Base-by-base conservation (phyloP, 2,113 vertebrate genomes). In the Oncorhynchus mykiss region DNA sequence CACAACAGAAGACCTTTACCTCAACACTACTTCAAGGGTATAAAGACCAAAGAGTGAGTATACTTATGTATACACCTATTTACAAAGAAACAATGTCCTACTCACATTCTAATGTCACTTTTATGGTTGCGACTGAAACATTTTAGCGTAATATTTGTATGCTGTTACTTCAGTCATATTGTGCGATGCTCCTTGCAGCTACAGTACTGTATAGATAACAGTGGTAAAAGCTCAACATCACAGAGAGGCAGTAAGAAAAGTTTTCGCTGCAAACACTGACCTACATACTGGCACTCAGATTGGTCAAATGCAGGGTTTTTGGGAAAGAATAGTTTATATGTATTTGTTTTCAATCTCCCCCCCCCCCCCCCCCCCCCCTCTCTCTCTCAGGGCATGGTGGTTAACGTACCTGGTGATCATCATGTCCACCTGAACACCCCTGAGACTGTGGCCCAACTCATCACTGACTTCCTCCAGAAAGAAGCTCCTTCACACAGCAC, bases 401-500 rank as follows among this genome's bases (percentile, higher is more conserved):
- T 82, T 64, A 81, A 20, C 0, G 77, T 88, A 3, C 80, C 83
- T 18, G 91, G 88, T 4, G 75, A 84, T 74, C 89, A 92, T 81
- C 90, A 90, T 62, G 29, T 91, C 70, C 91, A 92, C 70, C 76
- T 88, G 62, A 90, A 88, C 27, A 64, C 80, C 2, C 88, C 84
- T 0, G 84, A 85, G 71, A 31, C 22, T 0, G 78, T 92, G 3
- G 88, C 86, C 48, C 69, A 81, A 8, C 45, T 84, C 45, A 59
- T 93, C 24, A 86, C 81, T 3, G 83, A 90, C 64, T 93, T 91
- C 76, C 78, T 93, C 77, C 81, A 74, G 71, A 67, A 8, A 14
- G 51, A 70, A 70, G 75, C 78, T 70, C 20, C 80, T 25, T 69
- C 74, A 11, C 75, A 76, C 22, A 45, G n/a, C 22, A 14, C 75